Evolutionary conservation across 2,888 invertebrate genomes (phyloP), one percentile per base, ranked within the genome.

Genomic region (Caenorhabditis imperialis): DNA sequence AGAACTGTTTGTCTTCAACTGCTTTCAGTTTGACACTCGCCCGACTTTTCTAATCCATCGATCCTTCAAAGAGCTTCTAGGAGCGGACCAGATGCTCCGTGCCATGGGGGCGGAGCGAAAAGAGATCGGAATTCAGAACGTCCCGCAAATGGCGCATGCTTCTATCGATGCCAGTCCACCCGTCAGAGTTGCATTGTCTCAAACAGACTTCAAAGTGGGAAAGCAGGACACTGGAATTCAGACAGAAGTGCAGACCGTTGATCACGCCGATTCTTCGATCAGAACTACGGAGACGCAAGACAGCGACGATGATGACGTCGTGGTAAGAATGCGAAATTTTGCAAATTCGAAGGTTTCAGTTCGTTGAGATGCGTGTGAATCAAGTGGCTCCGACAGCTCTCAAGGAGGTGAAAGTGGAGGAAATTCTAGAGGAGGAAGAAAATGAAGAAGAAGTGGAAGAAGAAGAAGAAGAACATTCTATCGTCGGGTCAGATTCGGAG

Each of bases 151-250:
- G n/a, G n/a, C n/a, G n/a, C n/a, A n/a, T n/a, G n/a, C n/a, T n/a
- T n/a, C n/a, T n/a, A n/a, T n/a, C n/a, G n/a, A n/a, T n/a, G n/a
- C n/a, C n/a, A n/a, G n/a, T n/a, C n/a, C n/a, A n/a, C n/a, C n/a
- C n/a, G n/a, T n/a, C n/a, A n/a, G n/a, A n/a, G n/a, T n/a, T n/a
- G n/a, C n/a, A n/a, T n/a, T n/a, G n/a, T n/a, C n/a, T 23, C 60
- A 60, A 42, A 60, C 60, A 5, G 60, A 60, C 14, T 40, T 50
- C 48, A 48, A 30, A 33, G 60, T 40, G 14, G 48, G 40, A 3
- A 50, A 40, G 16, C 35, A 22, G 14, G 48, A 60, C n/a, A 40
- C 16, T 5, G 40, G 37, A 10, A 25, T 5, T 30, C 50, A 60
- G 20, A 60, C 60, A 1, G 50, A 60, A n/a, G n/a, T n/a, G n/a